Evolutionary conservation across 2,888 invertebrate genomes (phyloP).

Genomic region (Drosophila kanekoi): DNA sequence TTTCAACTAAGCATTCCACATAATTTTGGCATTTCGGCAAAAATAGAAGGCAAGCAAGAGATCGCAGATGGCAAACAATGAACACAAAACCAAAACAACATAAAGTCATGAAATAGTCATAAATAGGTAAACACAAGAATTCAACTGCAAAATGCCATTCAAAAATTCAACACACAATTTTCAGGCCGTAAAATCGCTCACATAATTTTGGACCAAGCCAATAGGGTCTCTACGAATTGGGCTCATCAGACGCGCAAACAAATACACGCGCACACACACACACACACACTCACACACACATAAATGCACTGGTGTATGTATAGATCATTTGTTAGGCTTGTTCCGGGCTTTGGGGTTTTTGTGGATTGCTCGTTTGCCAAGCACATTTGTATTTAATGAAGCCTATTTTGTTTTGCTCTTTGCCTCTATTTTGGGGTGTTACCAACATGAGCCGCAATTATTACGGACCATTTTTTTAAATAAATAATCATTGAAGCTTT

Average conservation of each 20-base stretch:
- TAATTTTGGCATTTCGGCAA: neutral
- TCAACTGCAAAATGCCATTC: slow-evolving; percentile 9
- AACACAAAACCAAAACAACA: slow-evolving; percentile 10
- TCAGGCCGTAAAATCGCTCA: slow-evolving; percentile 47
- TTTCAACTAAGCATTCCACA: slow-evolving; percentile 4
- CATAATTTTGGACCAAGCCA: neutral
- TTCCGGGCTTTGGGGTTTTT: slow-evolving; percentile 33
- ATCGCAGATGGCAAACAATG: slow-evolving; percentile 1
- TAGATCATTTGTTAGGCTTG: slow-evolving; percentile 58
- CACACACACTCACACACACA: too few relatives aligned
- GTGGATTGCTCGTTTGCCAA: slow-evolving; percentile 57
- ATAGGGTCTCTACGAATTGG: slow-evolving; percentile 7
- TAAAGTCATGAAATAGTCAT: slow-evolving; percentile 12
- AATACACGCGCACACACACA: slow-evolving; percentile 6
- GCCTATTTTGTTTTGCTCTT: slow-evolving; percentile 58
- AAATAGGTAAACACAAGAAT: slow-evolving; percentile 13
- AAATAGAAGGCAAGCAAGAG: slow-evolving; percentile 1
- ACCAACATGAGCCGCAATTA: slow-evolving; percentile 72
- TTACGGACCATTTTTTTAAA: slow-evolving; percentile 47
- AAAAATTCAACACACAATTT: slow-evolving; percentile 58
- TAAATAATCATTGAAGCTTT: slow-evolving; percentile 43
- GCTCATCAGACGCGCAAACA: slow-evolving; percentile 31
- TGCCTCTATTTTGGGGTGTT: slow-evolving; percentile 8
- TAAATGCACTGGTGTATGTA: neutral
- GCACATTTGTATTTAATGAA: slow-evolving; percentile 74